Evolutionary conservation across 1,140 invertebrate species (phyloP), one percentile per base, ranked within the genome.

Genomic region (Proales similis): DNA sequence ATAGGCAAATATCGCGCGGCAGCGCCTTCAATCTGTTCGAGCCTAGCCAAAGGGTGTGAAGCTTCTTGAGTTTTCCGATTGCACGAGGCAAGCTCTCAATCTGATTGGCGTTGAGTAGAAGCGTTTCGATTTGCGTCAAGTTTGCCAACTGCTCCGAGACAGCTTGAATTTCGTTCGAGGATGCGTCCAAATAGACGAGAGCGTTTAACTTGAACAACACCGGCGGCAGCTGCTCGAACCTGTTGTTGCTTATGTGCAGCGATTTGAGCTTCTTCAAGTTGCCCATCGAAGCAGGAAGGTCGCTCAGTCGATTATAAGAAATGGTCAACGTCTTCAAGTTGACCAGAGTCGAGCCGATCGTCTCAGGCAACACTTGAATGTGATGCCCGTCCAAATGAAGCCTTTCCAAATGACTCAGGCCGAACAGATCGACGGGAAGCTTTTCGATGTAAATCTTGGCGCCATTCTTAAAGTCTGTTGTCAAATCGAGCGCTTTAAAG

Each of bases 381-480:
- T 74, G 68, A 63, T 77, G 76, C n/a, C 73, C 75, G 64, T 77
- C 75, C n/a, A 76, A 46, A 63, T 72, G 69, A 1, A 76, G 66
- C 1, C 73, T 67, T 29, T 66, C 67, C 5, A 76, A 61, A 46
- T 75, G 74, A 17, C 70, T 65, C 29, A 76, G 67, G 29, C 68
- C 67, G 5, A 71, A 69, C 12, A 77, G 72, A 4, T 64, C 66
- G 12, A 66, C 63, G 5, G 75, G 74, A 33, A 76, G 32, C 20
- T 64, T 47, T 3, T 64, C 39, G 6, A 77, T 65, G 63, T 69
- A 70, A 63, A 70, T 75, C 48, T 69, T 68, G 43, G 76, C 53
- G 49, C 74, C 74, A 1, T 74, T 66, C 51, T 77, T 67, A 14
- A 73, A 51, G 47, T 75, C 74, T 5, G 75, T 73, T 45, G 73